Conservation (phyloP, 92 coral and sea anemone species). For the Galaxea fascicularis region DNA sequence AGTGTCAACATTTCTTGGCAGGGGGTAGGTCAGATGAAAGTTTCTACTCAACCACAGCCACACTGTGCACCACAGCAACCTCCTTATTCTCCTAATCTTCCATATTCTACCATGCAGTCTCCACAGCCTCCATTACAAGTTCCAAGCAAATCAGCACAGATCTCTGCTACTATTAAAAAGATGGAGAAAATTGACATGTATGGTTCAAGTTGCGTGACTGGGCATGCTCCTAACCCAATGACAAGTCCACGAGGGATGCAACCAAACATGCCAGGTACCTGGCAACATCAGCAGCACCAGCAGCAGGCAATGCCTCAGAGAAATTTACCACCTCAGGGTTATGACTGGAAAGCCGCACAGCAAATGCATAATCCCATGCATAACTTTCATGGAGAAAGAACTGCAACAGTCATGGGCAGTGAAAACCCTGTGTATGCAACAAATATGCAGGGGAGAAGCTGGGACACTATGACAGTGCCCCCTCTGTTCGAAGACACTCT, state of each 20-base stretch:
- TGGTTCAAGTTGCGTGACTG: conserved; percentile 60
- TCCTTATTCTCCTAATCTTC: not conserved
- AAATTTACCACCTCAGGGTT: conserved; percentile 18
- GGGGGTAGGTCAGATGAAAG: conserved; percentile 70
- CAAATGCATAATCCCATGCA: conserved; percentile 28
- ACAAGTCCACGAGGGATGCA: conserved; percentile 48
- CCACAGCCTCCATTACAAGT: conserved; percentile 48
- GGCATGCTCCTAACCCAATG: conserved; percentile 38
- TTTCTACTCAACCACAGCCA: conserved; percentile 48
- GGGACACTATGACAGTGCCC: conserved; percentile 58
- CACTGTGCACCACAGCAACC: conserved; percentile 42
- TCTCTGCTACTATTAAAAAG: conserved; percentile 66
- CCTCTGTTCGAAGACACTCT: conserved; percentile 88
- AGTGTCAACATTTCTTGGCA: conserved; percentile 90
- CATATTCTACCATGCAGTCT: conserved; percentile 52
- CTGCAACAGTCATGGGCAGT: conserved; percentile 7
- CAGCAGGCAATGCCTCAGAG: conserved; percentile 34
- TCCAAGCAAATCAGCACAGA: conserved; percentile 67
- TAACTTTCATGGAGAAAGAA: conserved; percentile 20
- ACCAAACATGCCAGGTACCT: conserved; percentile 20
- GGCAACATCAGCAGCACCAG: conserved; percentile 42
- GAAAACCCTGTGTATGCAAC: conserved; percentile 46
- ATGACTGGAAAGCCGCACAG: conserved; percentile 62
- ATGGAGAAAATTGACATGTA: conserved; percentile 55
- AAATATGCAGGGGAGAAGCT: conserved; percentile 50